A percentile compares a stretch with the other conserved stretches of the same genome.
These are phyloP conservation scores for Meloe dianella DNA, from an alignment of 2,888 invertebrate genomes.

Conservation along the genomic window DNA sequence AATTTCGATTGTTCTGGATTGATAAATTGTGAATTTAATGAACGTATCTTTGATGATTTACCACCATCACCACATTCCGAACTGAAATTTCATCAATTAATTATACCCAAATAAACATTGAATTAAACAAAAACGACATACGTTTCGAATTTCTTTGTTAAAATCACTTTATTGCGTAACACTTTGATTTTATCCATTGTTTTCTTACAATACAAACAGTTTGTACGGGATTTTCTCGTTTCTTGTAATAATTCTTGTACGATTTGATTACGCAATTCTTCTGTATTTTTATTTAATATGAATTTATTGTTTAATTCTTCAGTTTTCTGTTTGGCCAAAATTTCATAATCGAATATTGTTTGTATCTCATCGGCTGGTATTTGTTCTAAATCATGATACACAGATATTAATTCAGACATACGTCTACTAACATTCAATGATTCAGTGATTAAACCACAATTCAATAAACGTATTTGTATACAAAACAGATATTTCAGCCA, in stretches of 20 bases:
- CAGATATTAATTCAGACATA: conserved; percentile 42
- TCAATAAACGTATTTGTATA: conserved; percentile 73
- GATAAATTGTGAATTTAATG: conserved; percentile 48
- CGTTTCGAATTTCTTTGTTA: conserved; percentile 53
- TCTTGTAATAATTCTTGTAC: conserved; percentile 43
- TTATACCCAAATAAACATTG: too few species aligned
- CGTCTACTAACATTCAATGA: conserved; percentile 67
- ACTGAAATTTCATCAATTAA: too few species aligned
- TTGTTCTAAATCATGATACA: conserved; percentile 43
- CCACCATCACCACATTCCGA: too few species aligned
- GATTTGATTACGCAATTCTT: conserved; percentile 49
- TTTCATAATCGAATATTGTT: conserved; percentile 49
- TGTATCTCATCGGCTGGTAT: conserved; percentile 43
- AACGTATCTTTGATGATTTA: conserved; percentile 30
- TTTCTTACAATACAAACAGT: conserved; percentile 65
- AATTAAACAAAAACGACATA: not conserved
- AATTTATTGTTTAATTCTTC: conserved; percentile 34
- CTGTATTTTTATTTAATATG: conserved; percentile 49
- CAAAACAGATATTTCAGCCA: conserved; percentile 59
- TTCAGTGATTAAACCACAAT: conserved; percentile 75
- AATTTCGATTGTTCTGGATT: conserved; percentile 52
- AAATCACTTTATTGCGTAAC: conserved; percentile 67
- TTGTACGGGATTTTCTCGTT: conserved; percentile 56
- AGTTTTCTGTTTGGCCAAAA: conserved; percentile 35
- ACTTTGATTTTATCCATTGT: conserved; percentile 64